phyloP scores from a whole-genome alignment of 2,113 vertebrate species.

The Paramisgurnus dabryanus region DNA sequence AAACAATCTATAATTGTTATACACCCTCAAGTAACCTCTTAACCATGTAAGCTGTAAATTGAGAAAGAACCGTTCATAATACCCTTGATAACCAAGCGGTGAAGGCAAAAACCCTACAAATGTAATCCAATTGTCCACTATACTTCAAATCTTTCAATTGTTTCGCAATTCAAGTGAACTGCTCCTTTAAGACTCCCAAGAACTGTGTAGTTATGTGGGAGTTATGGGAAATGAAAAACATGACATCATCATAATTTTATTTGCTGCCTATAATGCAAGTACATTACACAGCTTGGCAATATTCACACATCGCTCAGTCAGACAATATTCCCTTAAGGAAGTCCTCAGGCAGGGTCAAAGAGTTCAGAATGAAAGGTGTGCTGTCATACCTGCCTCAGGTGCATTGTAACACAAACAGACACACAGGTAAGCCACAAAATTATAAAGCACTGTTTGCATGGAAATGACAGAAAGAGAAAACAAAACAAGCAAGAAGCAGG shows the following conservation, averaged over 20 bases:
- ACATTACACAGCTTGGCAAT: neutral
- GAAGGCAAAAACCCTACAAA: no score
- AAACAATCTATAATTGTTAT: no score
- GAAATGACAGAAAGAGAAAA: conserved; percentile 18
- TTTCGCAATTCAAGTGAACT: no score
- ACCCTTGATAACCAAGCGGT: no score
- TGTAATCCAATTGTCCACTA: no score
- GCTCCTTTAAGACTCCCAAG: no score
- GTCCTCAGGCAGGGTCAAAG: neutral
- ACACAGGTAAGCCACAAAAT: neutral
- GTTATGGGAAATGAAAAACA: neutral
- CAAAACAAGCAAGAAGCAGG: conserved; percentile 57
- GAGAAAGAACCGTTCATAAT: no score
- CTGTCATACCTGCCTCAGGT: neutral
- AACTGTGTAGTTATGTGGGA: no score
- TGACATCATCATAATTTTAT: neutral
- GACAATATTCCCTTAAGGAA: neutral
- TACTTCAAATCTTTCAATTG: no score
- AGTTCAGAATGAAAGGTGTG: neutral
- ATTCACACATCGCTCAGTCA: neutral
- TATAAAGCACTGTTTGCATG: neutral
- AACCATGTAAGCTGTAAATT: no score
- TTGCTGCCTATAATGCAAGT: neutral
- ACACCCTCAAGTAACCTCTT: no score
- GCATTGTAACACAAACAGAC: conserved; percentile 14